Conservation (phyloP, 2,113 vertebrate genomes). For the Callocephalon fimbriatum region DNA sequence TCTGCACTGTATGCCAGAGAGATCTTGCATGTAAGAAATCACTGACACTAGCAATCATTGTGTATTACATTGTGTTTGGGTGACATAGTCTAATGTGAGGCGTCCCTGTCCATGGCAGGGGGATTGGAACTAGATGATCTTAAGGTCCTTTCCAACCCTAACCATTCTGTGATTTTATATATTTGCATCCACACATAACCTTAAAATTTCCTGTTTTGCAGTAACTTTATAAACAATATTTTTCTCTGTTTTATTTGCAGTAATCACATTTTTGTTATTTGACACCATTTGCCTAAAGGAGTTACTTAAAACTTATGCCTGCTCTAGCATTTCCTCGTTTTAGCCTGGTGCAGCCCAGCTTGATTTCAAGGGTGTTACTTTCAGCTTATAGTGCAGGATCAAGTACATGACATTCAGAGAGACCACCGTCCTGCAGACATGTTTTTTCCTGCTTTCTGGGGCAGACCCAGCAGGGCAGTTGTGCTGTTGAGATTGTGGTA, state of each 20-base stretch:
- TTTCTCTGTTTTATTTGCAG: background rate
- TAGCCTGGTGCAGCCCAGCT: background rate
- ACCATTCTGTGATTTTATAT: background rate
- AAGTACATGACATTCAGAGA: background rate
- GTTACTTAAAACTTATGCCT: background rate
- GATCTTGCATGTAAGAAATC: background rate
- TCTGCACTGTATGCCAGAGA: background rate
- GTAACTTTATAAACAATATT: background rate
- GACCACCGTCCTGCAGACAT: background rate
- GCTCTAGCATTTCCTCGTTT: background rate
- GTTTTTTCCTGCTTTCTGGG: background rate
- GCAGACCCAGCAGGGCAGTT: background rate
- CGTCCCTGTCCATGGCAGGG: background rate
- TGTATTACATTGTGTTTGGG: background rate
- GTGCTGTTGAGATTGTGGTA: background rate
- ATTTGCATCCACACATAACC: background rate
- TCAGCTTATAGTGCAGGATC: background rate
- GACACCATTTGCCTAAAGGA: background rate
- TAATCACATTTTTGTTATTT: background rate
- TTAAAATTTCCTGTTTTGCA: background rate
- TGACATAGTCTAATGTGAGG: background rate
- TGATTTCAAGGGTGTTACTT: background rate
- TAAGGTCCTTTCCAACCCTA: background rate
- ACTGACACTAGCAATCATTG: background rate
- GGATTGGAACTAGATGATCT: background rate